Percentiles rank a stretch among this genome's conserved stretches.
phyloP scores from a whole-genome alignment of 2,888 invertebrate genomes.

The Dasypolia templi region DNA sequence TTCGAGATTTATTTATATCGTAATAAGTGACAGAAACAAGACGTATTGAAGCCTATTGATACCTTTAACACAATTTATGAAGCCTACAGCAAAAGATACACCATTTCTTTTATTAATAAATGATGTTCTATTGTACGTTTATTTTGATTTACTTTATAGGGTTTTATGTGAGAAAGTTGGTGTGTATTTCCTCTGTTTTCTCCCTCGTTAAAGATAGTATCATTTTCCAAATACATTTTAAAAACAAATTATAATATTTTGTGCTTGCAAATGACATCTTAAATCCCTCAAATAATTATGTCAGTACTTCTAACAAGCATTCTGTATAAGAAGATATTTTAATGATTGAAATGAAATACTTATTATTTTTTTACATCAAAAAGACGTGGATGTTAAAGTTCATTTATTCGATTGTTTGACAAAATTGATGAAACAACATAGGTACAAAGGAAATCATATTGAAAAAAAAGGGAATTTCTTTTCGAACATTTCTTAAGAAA shows the following conservation, averaged over 20 bases:
- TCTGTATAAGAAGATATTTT: background rate
- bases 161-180: background rate
- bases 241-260: too few relatives aligned
- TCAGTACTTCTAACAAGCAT: background rate
- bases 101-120: constrained; percentile 26
- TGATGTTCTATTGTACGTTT: constrained; percentile 16
- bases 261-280: too few relatives aligned
- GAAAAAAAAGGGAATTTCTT: too few relatives aligned
- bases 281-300: background rate
- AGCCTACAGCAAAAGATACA: constrained; percentile 37
- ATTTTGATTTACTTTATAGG: background rate
- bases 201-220: too few relatives aligned
- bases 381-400: background rate
- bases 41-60: constrained; percentile 38
- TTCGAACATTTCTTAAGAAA: background rate
- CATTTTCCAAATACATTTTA: too few relatives aligned
- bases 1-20: constrained; percentile 44
- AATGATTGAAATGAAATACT: background rate
- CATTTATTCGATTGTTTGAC: background rate
- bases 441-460: too few relatives aligned
- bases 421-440: background rate
- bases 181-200: too few relatives aligned
- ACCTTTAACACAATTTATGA: constrained; percentile 46
- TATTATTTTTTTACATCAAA: background rate
- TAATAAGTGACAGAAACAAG: constrained; percentile 44